Conservation (phyloP, 2,113 vertebrate genomes). For the Alligator sinensis region DNA sequence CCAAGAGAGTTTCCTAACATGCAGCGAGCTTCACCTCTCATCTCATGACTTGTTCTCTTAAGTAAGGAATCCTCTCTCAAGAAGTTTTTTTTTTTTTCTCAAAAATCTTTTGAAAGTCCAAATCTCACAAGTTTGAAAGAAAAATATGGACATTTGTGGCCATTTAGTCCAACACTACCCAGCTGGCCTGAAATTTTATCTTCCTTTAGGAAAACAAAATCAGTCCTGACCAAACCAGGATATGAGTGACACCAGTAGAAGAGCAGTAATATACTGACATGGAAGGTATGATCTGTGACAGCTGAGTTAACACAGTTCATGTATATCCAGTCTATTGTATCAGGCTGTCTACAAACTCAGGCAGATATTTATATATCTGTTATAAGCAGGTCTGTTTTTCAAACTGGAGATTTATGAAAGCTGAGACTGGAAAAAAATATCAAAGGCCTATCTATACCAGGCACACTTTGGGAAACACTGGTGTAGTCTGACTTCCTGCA, state of each 20-base stretch:
- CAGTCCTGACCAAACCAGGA: background rate
- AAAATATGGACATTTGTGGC: accelerated
- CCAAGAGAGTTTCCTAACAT: background rate
- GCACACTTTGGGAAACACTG: background rate
- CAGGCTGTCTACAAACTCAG: background rate
- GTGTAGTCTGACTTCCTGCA: background rate
- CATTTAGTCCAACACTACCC: background rate
- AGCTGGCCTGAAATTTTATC: background rate
- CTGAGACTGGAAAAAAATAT: background rate
- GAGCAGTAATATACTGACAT: background rate
- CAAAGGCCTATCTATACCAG: background rate
- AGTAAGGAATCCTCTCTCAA: background rate
- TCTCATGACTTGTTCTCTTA: background rate
- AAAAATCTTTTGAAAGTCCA: background rate
- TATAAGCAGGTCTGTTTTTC: background rate
- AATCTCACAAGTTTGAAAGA: accelerated
- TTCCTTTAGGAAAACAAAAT: accelerated
- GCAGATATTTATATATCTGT: background rate
- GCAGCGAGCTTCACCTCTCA: background rate
- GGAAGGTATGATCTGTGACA: background rate
- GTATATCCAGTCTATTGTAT: background rate
- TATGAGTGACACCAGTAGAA: background rate
- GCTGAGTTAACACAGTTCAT: background rate
- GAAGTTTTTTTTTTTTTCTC: accelerated
- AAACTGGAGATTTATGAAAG: accelerated